These are phyloP conservation scores for Pseudolaguvia tuberculata DNA, from an alignment of 2,113 vertebrate species.

Conservation along the genomic window DNA sequence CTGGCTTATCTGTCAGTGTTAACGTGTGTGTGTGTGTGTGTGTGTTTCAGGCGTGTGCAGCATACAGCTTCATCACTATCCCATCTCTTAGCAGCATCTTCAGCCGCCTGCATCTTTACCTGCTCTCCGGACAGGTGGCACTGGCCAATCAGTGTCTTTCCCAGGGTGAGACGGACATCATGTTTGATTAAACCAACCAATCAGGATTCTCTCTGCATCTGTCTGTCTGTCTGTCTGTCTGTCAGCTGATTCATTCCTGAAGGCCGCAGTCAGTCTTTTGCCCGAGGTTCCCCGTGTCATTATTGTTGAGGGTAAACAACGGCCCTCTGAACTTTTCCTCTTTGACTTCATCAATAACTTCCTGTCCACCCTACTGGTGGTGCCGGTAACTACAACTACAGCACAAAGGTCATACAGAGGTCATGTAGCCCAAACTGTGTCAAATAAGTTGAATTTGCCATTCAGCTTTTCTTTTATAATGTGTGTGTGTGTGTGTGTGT, in stretches of 20 bases:
- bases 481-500: too few species aligned
- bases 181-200: background rate
- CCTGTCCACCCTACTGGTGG: constrained; percentile 82
- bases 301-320: constrained; percentile 86
- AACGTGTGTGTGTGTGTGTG: background rate
- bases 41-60: constrained; percentile 83
- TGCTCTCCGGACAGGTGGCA: constrained; percentile 91
- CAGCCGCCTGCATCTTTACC: constrained; percentile 85
- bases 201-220: background rate
- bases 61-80: constrained; percentile 97
- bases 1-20: background rate
- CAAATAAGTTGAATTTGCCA: too few species aligned
- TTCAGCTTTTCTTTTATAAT: too few species aligned
- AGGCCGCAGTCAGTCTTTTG: constrained; percentile 85
- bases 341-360: constrained; percentile 93
- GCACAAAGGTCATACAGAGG: background rate
- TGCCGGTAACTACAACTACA: constrained; percentile 76
- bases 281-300: constrained; percentile 89
- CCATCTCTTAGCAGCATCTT: constrained; percentile 91
- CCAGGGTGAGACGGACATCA: constrained; percentile 76
- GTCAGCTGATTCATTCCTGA: constrained; percentile 92
- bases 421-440: background rate
- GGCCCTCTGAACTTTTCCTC: constrained; percentile 84
- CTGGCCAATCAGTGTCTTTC: constrained; percentile 97
- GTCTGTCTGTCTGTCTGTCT: constrained; percentile 11